Evolutionary conservation across 2,888 invertebrate species (phyloP), one percentile per base, ranked within the genome.

Genomic region (Yponomeuta malinellus): DNA sequence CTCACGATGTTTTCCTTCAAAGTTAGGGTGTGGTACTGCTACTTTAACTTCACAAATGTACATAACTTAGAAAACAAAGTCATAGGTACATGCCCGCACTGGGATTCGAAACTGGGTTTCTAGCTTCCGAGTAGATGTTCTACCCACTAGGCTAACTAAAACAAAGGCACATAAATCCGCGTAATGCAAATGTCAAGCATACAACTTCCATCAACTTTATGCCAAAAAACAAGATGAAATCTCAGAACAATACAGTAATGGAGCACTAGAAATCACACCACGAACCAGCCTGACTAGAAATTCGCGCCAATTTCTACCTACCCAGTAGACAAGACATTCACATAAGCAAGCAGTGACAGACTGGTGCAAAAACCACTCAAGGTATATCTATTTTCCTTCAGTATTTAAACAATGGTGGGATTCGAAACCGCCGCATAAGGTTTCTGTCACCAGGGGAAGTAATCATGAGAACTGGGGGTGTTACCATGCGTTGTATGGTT

Each of bases 241-340:
- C 52, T 52, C 15, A 15, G 52, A 52, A 10, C 15, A 52, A 52
- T 52, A 15, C 52, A 2, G 12, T 52, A 52, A 4, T 52, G 52
- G 5, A 52, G 52, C 15, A 52, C 52, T 52, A 52, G 52, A 52
- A 52, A 52, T 52, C 52, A 15, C 52, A 52, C 6, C 52, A 52
- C 4, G 15, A 52, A 52, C 52, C 52, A 15, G 12, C 15, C 5
- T 52, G 12, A 52, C 52, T 2, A 52, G 52, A 52, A 52, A 75
- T 76, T 43, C 37, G 48, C 15, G 52, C 48, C 12, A 68, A 48
- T 48, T 48, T 68, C 63, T 63, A 63, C 37, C 52, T 52, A 52
- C 12, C 52, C 43, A 43, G 43, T 43, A 52, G 10, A 15, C 52
- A 15, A 52, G 3, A 52, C 52, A 52, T 52, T 52, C 52, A 52